phyloP scores from a whole-genome alignment of 2,113 vertebrate genomes.

The Ploceus nigricollis region DNA sequence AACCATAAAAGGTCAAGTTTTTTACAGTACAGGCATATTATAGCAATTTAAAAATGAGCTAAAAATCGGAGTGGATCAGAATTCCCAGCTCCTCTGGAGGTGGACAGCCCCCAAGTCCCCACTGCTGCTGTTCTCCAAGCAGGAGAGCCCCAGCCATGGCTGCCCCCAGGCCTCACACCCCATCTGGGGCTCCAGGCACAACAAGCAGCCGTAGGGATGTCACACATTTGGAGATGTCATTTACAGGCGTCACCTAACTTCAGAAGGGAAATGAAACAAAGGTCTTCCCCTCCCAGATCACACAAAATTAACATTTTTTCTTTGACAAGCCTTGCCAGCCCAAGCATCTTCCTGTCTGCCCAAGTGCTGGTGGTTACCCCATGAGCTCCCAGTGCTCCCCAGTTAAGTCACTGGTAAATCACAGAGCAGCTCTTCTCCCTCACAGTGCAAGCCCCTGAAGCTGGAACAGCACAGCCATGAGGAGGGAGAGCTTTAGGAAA shows the following conservation, averaged over 20 bases:
- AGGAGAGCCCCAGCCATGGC: not conserved
- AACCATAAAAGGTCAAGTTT: not conserved
- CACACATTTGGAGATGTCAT: not conserved
- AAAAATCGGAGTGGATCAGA: not conserved
- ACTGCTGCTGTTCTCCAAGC: rapidly evolving
- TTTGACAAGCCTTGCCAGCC: not conserved
- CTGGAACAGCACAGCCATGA: not conserved
- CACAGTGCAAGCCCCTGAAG: not conserved
- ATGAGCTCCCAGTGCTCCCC: not conserved
- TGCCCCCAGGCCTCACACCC: rapidly evolving
- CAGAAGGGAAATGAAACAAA: not conserved
- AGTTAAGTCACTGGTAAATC: not conserved
- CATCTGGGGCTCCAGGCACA: not conserved
- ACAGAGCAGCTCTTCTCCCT: not conserved
- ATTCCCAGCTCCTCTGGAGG: not conserved
- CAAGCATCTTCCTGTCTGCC: not conserved
- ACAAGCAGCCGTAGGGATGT: not conserved
- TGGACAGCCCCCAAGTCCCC: rapidly evolving
- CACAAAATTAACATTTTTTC: rapidly evolving
- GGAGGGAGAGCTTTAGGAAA: not conserved
- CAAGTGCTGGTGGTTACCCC: not conserved
- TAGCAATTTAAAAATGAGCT: not conserved
- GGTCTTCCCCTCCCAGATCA: not conserved
- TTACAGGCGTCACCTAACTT: not conserved
- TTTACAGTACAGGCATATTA: not conserved